Base-by-base conservation (phyloP, 2,113 vertebrate genomes). In the Peromyscus leucopus region DNA sequence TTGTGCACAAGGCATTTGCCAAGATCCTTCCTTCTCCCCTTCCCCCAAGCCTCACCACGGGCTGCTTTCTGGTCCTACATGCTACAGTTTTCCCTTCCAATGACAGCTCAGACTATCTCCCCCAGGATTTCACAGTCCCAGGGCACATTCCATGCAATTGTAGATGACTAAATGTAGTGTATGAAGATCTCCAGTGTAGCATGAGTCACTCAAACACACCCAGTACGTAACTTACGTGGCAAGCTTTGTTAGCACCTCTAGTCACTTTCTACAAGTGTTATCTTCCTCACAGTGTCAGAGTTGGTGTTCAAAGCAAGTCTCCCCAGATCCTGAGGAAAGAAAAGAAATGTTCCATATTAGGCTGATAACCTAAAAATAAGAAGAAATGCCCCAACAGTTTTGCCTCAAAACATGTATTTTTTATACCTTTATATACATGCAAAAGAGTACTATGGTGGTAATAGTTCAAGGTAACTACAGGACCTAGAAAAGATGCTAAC, bases 1-100 rank as follows among this genome's bases (percentile, higher is more conserved):
- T 95, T 96, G 31, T 17, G 57, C 83, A 48, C 82, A 94, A 97
- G 95, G 51, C 97, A 95, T 36, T 21, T 94, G 36, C 72, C 96
- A 97, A 59, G 2, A 86, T 46, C 11, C n/a, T 21, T 91, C 92
- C 42, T 13, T 85, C 89, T 69, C 5, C 55, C 24, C 28, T 65
- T 22, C 22, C 13, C 46, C 71, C 4, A 87, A 86, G 7, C 12
- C 19, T 16, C 33, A 84, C 61, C 33, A 2, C 13, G 95, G 91
- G 36, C 42, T 89, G 36, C 61, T 95, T 90, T 86, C 83, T 94
- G 67, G 2, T 46, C 67, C 46, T 67, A 82, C 16, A 55, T 65
- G 36, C 2, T 90, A 74, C 21, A 88, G 69, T 9, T 5, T 74
- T 85, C 39, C 71, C 55, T 84, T 48, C 46, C 93, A 71, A 72